Conservation (phyloP, 2,113 vertebrate species). For the Heteronetta atricapilla region DNA sequence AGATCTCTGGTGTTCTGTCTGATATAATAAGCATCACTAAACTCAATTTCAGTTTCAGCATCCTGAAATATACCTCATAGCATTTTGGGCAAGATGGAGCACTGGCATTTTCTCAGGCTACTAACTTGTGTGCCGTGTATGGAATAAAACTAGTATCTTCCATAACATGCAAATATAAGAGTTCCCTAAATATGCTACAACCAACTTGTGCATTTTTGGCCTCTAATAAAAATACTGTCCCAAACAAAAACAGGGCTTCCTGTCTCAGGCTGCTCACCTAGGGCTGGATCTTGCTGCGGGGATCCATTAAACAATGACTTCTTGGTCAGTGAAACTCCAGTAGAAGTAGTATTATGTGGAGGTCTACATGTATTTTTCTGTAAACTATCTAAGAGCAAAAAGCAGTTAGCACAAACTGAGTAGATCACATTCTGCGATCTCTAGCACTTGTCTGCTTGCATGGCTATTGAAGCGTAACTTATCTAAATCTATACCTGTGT, state of each 20-base stretch:
- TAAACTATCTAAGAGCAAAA: not conserved
- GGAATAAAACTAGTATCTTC: not conserved
- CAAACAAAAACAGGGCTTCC: not conserved
- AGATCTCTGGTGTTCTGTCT: not conserved
- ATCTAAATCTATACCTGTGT: not conserved
- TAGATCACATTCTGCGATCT: not conserved
- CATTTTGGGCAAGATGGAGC: not conserved
- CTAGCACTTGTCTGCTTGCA: not conserved
- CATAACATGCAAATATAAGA: not conserved
- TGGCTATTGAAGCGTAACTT: not conserved
- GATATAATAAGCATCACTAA: not conserved
- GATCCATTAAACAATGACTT: not conserved
- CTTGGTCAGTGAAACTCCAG: not conserved
- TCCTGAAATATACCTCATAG: not conserved
- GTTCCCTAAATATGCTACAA: not conserved
- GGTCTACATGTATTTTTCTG: not conserved
- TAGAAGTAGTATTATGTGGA: not conserved
- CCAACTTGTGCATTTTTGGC: not conserved
- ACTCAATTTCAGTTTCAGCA: not conserved
- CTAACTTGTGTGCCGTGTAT: not conserved
- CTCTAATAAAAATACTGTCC: not conserved
- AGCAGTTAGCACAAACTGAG: not conserved
- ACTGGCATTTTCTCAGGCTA: not conserved
- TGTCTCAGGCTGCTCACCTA: not conserved
- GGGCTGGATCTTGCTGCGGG: not conserved